A percentile compares a stretch with the other conserved stretches of the same genome.
phyloP scores from a whole-genome alignment of 2,888 invertebrate genomes.

The Nesidiocoris tenuis region DNA sequence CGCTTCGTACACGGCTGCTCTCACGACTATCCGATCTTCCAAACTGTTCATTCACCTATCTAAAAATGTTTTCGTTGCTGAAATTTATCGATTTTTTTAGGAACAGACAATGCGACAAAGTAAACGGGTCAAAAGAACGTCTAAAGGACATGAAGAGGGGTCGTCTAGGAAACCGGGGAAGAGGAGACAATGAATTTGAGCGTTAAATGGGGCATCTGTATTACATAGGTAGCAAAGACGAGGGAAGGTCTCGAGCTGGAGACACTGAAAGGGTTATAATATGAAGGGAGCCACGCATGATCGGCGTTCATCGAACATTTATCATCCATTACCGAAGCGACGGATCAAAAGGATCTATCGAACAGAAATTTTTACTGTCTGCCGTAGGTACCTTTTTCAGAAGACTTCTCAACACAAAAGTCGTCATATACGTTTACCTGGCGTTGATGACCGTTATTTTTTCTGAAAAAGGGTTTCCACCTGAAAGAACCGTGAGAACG shows the following conservation, averaged over 20 bases:
- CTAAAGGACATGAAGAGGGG: not conserved
- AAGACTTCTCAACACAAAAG: slow-evolving; percentile 3
- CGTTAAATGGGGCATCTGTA: slow-evolving; percentile 36
- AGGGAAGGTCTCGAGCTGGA: not conserved
- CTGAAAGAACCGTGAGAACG: slow-evolving; percentile 15
- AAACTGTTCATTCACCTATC: not conserved
- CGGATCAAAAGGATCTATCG: slow-evolving; percentile 42
- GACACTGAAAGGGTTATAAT: slow-evolving; percentile 22
- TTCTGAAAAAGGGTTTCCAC: slow-evolving; percentile 11
- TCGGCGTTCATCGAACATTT: slow-evolving; percentile 43
- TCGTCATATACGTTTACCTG: not conserved
- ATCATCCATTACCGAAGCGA: slow-evolving; percentile 45
- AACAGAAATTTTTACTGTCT: slow-evolving; percentile 18
- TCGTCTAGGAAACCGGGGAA: slow-evolving; percentile 3
- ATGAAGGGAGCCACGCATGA: slow-evolving; percentile 37
- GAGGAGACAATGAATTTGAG: slow-evolving; percentile 33
- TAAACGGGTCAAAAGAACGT: not conserved
- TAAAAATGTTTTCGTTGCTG: slow-evolving; percentile 4
- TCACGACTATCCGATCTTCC: not conserved
- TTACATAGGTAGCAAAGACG: not conserved
- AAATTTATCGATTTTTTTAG: slow-evolving; percentile 18
- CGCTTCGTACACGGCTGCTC: no score
- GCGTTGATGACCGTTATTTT: slow-evolving; percentile 8
- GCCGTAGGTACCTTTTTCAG: not conserved
- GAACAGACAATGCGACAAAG: not conserved